Evolutionary conservation across 2,113 vertebrate genomes (phyloP).

Genomic region (Hyperoodon ampullatus): DNA sequence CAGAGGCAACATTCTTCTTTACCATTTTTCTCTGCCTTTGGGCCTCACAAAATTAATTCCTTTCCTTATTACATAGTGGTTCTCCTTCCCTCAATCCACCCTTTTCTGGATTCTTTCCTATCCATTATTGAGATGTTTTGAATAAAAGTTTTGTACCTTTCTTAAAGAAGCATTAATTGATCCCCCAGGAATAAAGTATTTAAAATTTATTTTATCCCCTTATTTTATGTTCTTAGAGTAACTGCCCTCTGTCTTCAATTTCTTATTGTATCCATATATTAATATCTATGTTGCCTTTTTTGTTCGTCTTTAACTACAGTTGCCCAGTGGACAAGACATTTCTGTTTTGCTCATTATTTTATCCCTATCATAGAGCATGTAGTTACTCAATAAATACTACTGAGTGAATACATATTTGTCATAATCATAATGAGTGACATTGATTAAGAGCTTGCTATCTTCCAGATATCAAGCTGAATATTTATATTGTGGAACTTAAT

Average conservation of each 20-base stretch:
- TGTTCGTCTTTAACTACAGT: not conserved
- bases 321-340: not conserved
- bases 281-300: not conserved
- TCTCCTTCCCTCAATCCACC: not conserved
- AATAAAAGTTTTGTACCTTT: not conserved
- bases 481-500: not conserved
- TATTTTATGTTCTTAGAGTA: not conserved
- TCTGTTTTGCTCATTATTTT: not conserved
- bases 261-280: not conserved
- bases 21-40: not conserved
- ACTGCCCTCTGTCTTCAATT: not conserved
- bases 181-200: not conserved
- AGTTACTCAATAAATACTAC: not conserved
- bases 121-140: not conserved
- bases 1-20: not conserved
- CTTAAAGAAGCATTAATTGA: not conserved
- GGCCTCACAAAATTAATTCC: not conserved
- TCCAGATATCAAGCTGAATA: not conserved
- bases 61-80: not conserved
- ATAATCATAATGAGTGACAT: not conserved
- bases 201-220: not conserved
- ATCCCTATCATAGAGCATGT: not conserved
- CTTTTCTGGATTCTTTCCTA: not conserved
- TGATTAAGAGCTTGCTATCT: not conserved
- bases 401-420: not conserved